These are phyloP conservation scores for Tipula confusa DNA, from an alignment of 2,888 invertebrate genomes.

Conservation along the genomic window DNA sequence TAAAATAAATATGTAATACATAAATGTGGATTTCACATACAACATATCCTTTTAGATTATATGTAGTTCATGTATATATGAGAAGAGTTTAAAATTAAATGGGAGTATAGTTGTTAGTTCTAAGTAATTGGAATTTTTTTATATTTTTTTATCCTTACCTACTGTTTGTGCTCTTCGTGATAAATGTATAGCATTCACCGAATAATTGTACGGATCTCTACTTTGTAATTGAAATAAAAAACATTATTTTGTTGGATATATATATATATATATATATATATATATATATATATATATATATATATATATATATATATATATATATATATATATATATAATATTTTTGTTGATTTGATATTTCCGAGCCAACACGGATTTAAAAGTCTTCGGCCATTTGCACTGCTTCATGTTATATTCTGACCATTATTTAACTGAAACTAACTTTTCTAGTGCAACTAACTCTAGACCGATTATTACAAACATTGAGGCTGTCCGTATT, in stretches of 20 bases:
- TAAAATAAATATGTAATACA: neutral
- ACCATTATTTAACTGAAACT: too few species aligned
- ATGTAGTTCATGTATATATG: neutral
- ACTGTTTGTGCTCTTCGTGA: neutral
- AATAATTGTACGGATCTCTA: neutral
- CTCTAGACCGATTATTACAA: too few species aligned
- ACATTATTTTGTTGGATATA: neutral
- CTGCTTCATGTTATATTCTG: too few species aligned
- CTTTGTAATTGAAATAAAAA: conserved; percentile 6
- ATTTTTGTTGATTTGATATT: too few species aligned
- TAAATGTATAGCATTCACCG: neutral
- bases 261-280: too few species aligned
- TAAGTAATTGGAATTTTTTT: neutral
- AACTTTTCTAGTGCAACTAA: too few species aligned
- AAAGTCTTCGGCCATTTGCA: too few species aligned
- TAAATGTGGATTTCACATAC: neutral
- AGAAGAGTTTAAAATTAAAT: conserved; percentile 9
- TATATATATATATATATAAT: too few species aligned
- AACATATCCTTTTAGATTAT: neutral
- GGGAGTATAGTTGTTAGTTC: conserved; percentile 4
- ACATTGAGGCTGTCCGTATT: too few species aligned
- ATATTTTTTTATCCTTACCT: neutral
- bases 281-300: too few species aligned
- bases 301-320: too few species aligned
- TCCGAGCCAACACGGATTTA: too few species aligned